These are phyloP conservation scores for Lasioglossum pauxillum DNA, from an alignment of 2,888 invertebrate genomes.

Conservation along the genomic window DNA sequence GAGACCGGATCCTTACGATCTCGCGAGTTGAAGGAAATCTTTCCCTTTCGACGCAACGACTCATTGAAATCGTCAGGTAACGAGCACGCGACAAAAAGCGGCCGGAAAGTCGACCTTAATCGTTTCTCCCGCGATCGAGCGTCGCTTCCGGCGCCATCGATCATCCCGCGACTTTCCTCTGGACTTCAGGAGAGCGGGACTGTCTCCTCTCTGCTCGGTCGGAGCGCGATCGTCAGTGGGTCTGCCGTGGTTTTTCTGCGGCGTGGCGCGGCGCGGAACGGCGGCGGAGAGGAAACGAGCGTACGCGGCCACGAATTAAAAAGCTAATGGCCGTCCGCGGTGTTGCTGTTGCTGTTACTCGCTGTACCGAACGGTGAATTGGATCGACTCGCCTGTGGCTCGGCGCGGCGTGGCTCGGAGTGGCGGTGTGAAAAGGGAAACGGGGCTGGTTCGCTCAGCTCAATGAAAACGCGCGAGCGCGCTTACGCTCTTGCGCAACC, in stretches of 20 bases:
- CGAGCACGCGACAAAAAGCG: slow-evolving; percentile 17
- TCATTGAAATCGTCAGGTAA: slow-evolving; percentile 14
- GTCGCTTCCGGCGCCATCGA: slow-evolving; percentile 63
- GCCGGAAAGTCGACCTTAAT: slow-evolving; percentile 51
- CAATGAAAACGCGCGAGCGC: slow-evolving; percentile 51
- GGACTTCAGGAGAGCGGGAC: background rate
- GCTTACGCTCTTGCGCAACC: slow-evolving; percentile 51
- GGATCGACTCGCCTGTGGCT: slow-evolving; percentile 22
- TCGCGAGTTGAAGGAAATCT: background rate
- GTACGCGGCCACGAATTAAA: slow-evolving; percentile 24
- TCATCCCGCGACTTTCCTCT: slow-evolving; percentile 52
- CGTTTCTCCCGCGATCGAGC: slow-evolving; percentile 36
- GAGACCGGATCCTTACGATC: background rate
- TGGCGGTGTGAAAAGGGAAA: slow-evolving; percentile 48
- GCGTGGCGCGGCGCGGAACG: background rate
- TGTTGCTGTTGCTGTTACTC: background rate
- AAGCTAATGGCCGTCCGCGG: slow-evolving; percentile 15
- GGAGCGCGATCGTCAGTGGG: background rate
- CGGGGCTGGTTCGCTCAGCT: slow-evolving; percentile 20
- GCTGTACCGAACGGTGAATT: slow-evolving; percentile 26
- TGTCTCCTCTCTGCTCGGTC: background rate
- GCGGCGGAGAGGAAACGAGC: slow-evolving; percentile 22
- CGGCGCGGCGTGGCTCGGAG: background rate
- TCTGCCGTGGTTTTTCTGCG: background rate
- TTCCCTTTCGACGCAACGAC: slow-evolving; percentile 10